These are phyloP conservation scores for Margaritifera margaritifera DNA, from an alignment of 2,888 invertebrate genomes.

Conservation along the genomic window DNA sequence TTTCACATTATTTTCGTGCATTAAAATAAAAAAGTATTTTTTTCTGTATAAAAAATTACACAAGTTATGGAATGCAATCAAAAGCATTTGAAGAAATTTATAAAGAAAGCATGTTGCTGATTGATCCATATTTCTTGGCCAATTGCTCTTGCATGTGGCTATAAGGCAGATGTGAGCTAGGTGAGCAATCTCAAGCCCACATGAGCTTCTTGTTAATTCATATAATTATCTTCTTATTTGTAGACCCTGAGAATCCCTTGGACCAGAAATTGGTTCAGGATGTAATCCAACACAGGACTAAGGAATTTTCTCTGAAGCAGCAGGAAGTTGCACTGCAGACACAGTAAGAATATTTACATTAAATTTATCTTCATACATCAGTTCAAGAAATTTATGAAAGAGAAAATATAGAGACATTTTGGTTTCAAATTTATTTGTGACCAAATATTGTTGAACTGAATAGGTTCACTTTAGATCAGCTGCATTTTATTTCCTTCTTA, in stretches of 20 bases:
- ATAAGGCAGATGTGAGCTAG: too few species aligned
- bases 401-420: too few species aligned
- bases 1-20: background rate
- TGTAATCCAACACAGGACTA: slow-evolving; percentile 51
- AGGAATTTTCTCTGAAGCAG: slow-evolving; percentile 53
- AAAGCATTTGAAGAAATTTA: background rate
- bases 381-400: background rate
- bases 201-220: too few species aligned
- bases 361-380: too few species aligned
- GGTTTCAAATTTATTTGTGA: too few species aligned
- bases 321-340: slow-evolving; percentile 52
- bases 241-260: background rate
- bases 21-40: background rate
- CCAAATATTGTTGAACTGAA: slow-evolving; percentile 2
- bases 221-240: too few species aligned
- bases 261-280: slow-evolving; percentile 39
- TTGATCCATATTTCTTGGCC: background rate
- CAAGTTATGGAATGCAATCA: background rate
- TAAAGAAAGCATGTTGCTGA: background rate
- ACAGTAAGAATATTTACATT: slow-evolving; percentile 33
- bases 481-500: background rate
- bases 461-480: background rate
- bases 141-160: background rate
- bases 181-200: too few species aligned
- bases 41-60: slow-evolving; percentile 6